Conservation (phyloP, 2,888 invertebrate species). For the Leucania comma region DNA sequence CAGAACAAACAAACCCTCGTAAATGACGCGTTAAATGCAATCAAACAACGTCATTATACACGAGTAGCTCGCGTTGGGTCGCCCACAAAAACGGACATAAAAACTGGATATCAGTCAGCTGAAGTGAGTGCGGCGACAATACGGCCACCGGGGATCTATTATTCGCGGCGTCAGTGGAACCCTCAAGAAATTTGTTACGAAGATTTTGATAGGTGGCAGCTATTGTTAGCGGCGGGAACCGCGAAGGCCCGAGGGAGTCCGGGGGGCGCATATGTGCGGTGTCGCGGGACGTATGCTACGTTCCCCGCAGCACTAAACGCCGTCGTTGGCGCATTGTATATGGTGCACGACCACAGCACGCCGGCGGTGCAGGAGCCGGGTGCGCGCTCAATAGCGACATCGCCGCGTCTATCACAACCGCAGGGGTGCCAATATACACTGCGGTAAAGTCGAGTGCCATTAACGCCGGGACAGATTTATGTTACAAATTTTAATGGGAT, state of each 20-base stretch:
- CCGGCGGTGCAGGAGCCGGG: conserved; percentile 27
- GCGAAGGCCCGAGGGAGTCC: conserved; percentile 39
- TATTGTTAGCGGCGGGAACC: conserved; percentile 69
- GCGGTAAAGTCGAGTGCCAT: conserved; percentile 66
- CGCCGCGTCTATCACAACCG: conserved; percentile 60
- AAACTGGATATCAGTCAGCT: conserved; percentile 80
- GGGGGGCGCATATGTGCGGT: conserved; percentile 66
- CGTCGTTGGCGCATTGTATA: conserved; percentile 77
- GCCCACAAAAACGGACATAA: conserved; percentile 79
- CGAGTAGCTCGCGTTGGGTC: conserved; percentile 76
- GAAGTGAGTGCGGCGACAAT: conserved; percentile 77
- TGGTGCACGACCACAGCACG: conserved; percentile 52
- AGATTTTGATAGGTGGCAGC: conserved; percentile 82
- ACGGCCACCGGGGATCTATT: conserved; percentile 83
- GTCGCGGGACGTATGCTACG: conserved; percentile 69
- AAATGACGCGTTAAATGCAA: conserved; percentile 87
- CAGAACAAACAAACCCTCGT: conserved; percentile 84
- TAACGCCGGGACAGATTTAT: conserved; percentile 60
- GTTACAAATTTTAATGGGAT: conserved; percentile 63
- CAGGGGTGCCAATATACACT: conserved; percentile 65
- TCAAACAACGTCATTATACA: conserved; percentile 85
- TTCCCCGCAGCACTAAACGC: conserved; percentile 76
- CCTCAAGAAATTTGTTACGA: conserved; percentile 87
- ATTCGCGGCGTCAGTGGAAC: conserved; percentile 76
- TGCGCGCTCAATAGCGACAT: conserved; percentile 62